Percentiles rank a stretch among this genome's conserved stretches.
phyloP scores from a whole-genome alignment of 2,888 invertebrate genomes.

The Andrena chrysosceles region DNA sequence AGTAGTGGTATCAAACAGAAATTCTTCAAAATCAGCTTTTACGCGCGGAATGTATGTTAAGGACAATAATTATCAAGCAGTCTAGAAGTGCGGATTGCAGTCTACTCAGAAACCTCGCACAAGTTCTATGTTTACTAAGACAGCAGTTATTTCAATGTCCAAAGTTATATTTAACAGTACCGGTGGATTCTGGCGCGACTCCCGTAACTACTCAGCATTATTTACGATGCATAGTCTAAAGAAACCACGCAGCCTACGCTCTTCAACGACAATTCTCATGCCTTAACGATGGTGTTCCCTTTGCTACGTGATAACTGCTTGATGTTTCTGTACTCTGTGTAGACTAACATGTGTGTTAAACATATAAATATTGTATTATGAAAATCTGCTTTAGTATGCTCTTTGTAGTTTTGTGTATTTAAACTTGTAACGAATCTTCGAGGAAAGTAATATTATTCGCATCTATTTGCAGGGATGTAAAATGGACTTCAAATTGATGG shows the following conservation, averaged over 20 bases:
- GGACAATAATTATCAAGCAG: slow-evolving; percentile 23
- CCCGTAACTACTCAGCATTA: slow-evolving; percentile 71
- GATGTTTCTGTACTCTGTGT: background rate
- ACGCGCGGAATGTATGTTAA: background rate
- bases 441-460: background rate
- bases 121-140: slow-evolving; percentile 67
- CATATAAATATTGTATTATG: background rate
- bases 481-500: slow-evolving; percentile 8
- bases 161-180: slow-evolving; percentile 78
- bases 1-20: no score
- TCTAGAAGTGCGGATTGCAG: slow-evolving; percentile 24
- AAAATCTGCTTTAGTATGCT: no score
- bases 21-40: no score
- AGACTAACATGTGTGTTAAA: background rate
- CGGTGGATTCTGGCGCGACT: slow-evolving; percentile 75
- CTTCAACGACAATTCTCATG: background rate
- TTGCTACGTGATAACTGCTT: slow-evolving; percentile 14
- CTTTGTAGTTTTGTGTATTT: no score
- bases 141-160: slow-evolving; percentile 65
- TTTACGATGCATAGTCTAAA: slow-evolving; percentile 62
- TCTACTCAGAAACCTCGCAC: slow-evolving; percentile 44
- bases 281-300: slow-evolving; percentile 31
- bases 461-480: slow-evolving; percentile 13
- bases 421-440: background rate
- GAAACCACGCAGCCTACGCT: slow-evolving; percentile 42